Conservation (phyloP, 2,888 invertebrate species). For the Lingula anatina region DNA sequence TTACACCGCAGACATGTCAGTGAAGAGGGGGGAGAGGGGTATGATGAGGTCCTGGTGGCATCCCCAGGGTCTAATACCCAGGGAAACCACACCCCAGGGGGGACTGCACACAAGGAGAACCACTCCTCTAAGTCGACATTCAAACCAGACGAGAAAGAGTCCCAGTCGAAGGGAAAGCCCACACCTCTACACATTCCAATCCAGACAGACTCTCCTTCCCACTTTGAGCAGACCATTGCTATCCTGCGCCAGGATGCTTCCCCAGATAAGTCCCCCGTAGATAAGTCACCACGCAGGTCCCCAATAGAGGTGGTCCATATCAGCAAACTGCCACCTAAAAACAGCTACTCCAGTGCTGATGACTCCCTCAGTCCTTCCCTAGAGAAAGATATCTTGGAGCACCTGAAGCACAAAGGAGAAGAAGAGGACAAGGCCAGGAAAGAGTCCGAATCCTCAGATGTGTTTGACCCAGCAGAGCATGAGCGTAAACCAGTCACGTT, state of each 20-base stretch:
- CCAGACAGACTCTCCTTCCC: neutral
- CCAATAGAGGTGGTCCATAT: conserved; percentile 29
- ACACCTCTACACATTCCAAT: neutral
- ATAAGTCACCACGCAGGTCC: conserved; percentile 29
- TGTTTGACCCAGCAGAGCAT: no score
- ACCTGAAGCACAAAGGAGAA: conserved; percentile 12
- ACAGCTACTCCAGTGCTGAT: conserved; percentile 48
- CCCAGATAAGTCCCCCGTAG: conserved; percentile 18
- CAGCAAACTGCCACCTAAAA: conserved; percentile 39
- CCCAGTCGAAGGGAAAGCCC: neutral
- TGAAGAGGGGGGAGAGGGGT: neutral
- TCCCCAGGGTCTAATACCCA: neutral
- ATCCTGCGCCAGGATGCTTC: neutral
- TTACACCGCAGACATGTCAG: neutral
- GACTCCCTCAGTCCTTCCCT: conserved; percentile 46
- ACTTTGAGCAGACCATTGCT: neutral
- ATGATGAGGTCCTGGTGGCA: neutral
- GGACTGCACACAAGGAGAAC: neutral
- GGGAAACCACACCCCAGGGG: neutral
- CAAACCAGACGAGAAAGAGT: neutral
- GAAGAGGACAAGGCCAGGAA: neutral
- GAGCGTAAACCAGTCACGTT: neutral
- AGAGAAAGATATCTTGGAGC: conserved; percentile 29
- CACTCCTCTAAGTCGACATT: neutral
- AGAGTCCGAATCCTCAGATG: no score